Evolutionary conservation across 2,797 vertebrate species (phyloP), one percentile per base, ranked within the genome.

Genomic region (Mallotus villosus): DNA sequence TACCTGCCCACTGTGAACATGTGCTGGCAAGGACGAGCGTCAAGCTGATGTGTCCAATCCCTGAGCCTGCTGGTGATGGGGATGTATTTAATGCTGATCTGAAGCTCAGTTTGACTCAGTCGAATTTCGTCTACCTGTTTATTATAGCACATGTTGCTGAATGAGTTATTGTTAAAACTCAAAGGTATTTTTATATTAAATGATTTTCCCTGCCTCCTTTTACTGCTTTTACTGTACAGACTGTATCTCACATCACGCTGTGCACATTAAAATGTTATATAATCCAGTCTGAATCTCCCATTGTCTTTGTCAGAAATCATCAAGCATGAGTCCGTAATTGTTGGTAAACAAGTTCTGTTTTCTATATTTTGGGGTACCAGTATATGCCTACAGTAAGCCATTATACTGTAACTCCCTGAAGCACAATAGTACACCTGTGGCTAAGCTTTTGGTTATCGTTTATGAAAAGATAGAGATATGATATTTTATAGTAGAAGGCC

Each of bases 241-340:
- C 12, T 46, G 41, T 46, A 68, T 77, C 79, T 68, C 19, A 81
- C 86, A 87, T 88, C 88, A 93, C 83, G 90, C 91, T 84, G 86
- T 91, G 91, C 91, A 94, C 92, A 94, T 92, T 93, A 94, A 94
- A 88, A 90, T 80, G 58, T 84, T 84, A 88, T 89, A 74, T 85
- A 86, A 90, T 81, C 87, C 74, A 66, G 65, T 81, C 71, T 69
- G 27, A 62, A 67, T 71, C 55, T 72, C 25, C 25, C 68, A 58
- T 53, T 67, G 34, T 22, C 53, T 51, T 78, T 62, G 29, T 68
- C 27, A 51, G 65, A 27, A 55, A n/a, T n/a, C 51, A 14, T 2
- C 29, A 12, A 12, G 41, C 12, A 46, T 41, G 12, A 55, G 73
- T 82, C 77, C 74, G 65, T 78, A 25, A 49, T 68, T 67, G 29